Base-by-base conservation (phyloP, 1,140 invertebrate genomes). In the Listronotus oregonensis region DNA sequence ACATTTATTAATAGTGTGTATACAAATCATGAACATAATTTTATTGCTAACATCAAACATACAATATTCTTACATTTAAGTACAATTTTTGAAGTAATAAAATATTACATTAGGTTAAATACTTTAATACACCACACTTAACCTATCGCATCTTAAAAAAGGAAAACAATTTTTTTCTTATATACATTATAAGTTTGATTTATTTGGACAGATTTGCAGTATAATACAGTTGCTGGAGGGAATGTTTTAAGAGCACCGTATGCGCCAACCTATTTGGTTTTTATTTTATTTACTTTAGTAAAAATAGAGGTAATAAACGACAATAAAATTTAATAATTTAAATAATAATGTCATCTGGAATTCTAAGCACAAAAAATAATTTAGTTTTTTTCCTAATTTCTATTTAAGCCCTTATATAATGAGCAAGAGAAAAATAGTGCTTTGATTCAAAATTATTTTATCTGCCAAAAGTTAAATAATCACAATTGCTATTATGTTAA, bases 1-100 rank as follows among this genome's bases (percentile, higher is more conserved):
- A 77, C 76, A 75, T 76, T 76, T 76, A 77, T 67, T 68, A 65
- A 66, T 73, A 76, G 69, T 70, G 75, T 78, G 75, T 78, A 77
- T 79, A 79, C 73, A 79, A 79, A 79, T 73, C 68, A 76, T 72
- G 70, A 72, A 73, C 71, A 71, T 74, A 70, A 68, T 64, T 62
- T 77, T 79, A 79, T 79, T 75, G 75, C 78, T 79, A 79, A 77
- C 78, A 79, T 77, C 78, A 76, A 79, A 79, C 77, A 77, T 77
- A 77, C 76, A 78, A 67, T 78, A 73, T 76, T 75, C 71, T 76
- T 77, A 77, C 73, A 78, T 71, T 76, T 77, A 79, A 77, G 76
- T 79, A 79, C 77, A 79, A 72, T 71, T 74, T 63, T 71, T 73
- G 72, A 74, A 72, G 72, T 78, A 77, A 74, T 76, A 78, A 78